Conservation (phyloP, 2,797 vertebrate genomes). For the Poeciliopsis presidionis region DNA sequence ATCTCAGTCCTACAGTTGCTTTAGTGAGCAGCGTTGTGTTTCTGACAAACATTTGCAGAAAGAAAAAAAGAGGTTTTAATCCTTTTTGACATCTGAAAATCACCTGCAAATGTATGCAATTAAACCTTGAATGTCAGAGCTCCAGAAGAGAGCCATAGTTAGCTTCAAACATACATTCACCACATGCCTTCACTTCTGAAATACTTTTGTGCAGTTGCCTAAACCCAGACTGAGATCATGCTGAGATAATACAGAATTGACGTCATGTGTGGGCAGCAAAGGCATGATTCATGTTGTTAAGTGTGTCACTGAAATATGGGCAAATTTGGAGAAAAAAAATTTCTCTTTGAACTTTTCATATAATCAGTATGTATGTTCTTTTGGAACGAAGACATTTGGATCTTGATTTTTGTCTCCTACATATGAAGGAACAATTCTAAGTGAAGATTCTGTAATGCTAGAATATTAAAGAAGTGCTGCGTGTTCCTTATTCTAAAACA, state of each 20-base stretch:
- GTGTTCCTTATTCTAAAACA: conserved; percentile 1
- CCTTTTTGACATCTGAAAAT: conserved; percentile 19
- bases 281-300: conserved; percentile 19
- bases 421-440: background rate
- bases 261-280: conserved; percentile 25
- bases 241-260: conserved; percentile 8
- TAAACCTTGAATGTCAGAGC: conserved; percentile 54
- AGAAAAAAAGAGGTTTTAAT: conserved; percentile 33
- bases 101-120: conserved; percentile 55
- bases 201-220: conserved; percentile 1
- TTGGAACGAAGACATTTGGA: background rate
- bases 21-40: conserved; percentile 7
- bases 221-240: conserved; percentile 9
- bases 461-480: background rate
- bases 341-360: background rate
- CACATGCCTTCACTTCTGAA: conserved; percentile 1
- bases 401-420: conserved; percentile 1
- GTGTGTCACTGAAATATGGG: conserved; percentile 8
- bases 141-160: background rate
- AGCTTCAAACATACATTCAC: conserved; percentile 24
- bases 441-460: background rate
- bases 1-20: conserved; percentile 6
- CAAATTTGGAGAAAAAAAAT: background rate
- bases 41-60: conserved; percentile 26
- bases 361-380: background rate